Evolutionary conservation across 1,140 invertebrate species (phyloP), one percentile per base, ranked within the genome.

Genomic region (Calosoma granatense): DNA sequence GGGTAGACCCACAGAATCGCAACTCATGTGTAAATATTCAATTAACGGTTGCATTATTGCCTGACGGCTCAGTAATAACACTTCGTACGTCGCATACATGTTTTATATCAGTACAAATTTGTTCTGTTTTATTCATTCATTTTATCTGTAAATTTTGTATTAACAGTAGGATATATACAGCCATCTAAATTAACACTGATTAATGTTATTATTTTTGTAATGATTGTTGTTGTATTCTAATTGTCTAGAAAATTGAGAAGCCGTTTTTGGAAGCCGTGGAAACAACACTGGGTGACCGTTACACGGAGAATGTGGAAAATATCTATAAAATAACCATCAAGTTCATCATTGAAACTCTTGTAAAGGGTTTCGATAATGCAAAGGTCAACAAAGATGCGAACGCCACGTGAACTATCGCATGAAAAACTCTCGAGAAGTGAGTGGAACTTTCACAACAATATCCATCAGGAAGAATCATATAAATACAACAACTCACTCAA

Each of bases 311-410:
- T 73, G 90, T 94, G 59, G 90, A 93, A 67, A 85, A 80, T 60
- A 92, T 94, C 62, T 94, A 94, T 77, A 88, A 90, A 75, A 82
- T 91, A 61, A 91, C 90, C 56, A 94, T 95, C 65, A 90, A 91
- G 67, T 91, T 94, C 66, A 90, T 95, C 61, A 82, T 95, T 66
- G 83, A 92, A 67, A 92, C 90, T 1, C 74, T 95, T 53, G 78
- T 92, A 36, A 83, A 87, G 59, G 89, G 90, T 22, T 94, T 81
- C 72, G 84, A 90, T 62, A 81, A 83, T 59, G 68, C 64, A 52
- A 71, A 69, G 3, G 17, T 12, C 41, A 17, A 3, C 41, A 47
- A 17, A 9, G 17, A 47, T 11, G 4, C 41, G 17, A 47, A 47
- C 41, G 41, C 41, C 6, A 47, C 41, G 41, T 47, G 41, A 47